A percentile compares a stretch with the other conserved stretches of the same genome.
These are phyloP conservation scores for Drosophila ironensis DNA, from an alignment of 1,140 invertebrate species.

Conservation along the genomic window DNA sequence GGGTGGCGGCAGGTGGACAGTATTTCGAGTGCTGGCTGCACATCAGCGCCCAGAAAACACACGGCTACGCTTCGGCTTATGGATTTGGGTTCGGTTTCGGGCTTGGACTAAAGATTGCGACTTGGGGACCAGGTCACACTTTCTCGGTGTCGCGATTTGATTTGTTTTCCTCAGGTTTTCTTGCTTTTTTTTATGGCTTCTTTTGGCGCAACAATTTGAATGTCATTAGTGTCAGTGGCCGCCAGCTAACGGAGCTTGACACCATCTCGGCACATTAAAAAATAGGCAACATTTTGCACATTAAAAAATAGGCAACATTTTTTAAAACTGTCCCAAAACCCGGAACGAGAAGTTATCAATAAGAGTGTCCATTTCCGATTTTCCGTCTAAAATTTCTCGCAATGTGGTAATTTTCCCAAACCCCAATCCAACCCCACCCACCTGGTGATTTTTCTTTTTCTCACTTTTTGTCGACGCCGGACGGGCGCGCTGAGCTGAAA, in stretches of 20 bases:
- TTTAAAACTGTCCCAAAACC: too few species aligned
- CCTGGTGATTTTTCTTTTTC: conserved; percentile 53
- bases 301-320: too few species aligned
- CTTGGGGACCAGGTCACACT: conserved; percentile 33
- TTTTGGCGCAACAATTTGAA: conserved; percentile 74
- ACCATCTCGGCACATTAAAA: conserved; percentile 15
- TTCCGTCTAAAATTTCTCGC: not conserved
- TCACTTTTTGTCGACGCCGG: conserved; percentile 29
- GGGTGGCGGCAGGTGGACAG: not conserved
- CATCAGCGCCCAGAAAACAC: conserved; percentile 53
- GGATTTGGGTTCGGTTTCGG: conserved; percentile 4
- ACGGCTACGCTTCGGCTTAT: conserved; percentile 60
- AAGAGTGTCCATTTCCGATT: too few species aligned
- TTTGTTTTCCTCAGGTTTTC: conserved; percentile 48
- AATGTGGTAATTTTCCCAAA: conserved; percentile 6
- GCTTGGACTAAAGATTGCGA: conserved; percentile 2
- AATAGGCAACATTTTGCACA: not conserved
- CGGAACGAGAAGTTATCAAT: too few species aligned
- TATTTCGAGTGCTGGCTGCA: conserved; percentile 66
- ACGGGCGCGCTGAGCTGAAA: conserved; percentile 6
- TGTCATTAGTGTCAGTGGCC: conserved; percentile 70
- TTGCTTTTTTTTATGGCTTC: conserved; percentile 63
- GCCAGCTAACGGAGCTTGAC: conserved; percentile 62
- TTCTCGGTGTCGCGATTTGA: conserved; percentile 58
- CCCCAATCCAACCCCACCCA: conserved; percentile 9